phyloP scores from a whole-genome alignment of 2,797 vertebrate species.

The Bradypodion ventrale region DNA sequence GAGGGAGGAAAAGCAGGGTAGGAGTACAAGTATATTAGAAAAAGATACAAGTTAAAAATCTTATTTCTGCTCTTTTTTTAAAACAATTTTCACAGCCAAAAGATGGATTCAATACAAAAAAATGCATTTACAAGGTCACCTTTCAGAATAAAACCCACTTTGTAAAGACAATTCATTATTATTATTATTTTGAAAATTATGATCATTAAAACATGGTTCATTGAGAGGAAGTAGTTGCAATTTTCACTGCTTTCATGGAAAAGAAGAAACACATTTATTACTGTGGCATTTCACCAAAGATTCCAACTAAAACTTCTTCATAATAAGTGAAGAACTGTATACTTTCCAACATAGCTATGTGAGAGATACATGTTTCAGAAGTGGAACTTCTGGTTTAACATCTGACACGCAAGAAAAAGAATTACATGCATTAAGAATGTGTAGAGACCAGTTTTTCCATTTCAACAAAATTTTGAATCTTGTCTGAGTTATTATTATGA shows the following conservation, averaged over 20 bases:
- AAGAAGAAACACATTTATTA: conserved; percentile 15
- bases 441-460: not conserved
- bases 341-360: conserved; percentile 7
- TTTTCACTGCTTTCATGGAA: conserved; percentile 16
- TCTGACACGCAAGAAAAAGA: not conserved
- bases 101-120: conserved; percentile 55
- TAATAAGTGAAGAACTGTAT: conserved; percentile 13
- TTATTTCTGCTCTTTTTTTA: conserved; percentile 25
- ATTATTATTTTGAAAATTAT: conserved; percentile 12
- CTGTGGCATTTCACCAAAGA: conserved; percentile 20
- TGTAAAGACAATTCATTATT: conserved; percentile 38
- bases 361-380: not conserved
- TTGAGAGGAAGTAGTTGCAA: conserved; percentile 6
- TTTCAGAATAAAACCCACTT: conserved; percentile 57
- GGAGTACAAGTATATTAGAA: conserved; percentile 55
- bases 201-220: conserved; percentile 27
- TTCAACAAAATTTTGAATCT: conserved; percentile 7
- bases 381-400: not conserved
- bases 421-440: not conserved
- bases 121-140: conserved; percentile 46
- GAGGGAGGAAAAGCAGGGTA: conserved; percentile 15
- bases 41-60: conserved; percentile 38
- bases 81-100: conserved; percentile 51
- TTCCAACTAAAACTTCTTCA: conserved; percentile 20
- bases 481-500: not conserved